phyloP scores from a whole-genome alignment of 2,888 invertebrate genomes.

The Biston betularia region DNA sequence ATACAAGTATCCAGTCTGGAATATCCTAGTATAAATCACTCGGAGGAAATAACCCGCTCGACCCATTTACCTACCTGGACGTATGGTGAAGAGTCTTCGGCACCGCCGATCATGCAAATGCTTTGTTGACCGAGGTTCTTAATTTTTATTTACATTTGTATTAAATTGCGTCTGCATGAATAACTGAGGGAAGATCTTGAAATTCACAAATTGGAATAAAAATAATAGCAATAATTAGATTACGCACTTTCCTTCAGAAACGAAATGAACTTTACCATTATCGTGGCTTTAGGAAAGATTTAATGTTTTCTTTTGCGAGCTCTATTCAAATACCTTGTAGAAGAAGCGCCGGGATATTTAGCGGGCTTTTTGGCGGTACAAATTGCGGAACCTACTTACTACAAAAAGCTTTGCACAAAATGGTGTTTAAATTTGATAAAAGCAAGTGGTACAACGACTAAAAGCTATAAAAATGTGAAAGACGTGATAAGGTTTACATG shows the following conservation, averaged over 20 bases:
- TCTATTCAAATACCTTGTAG: slow-evolving; percentile 23
- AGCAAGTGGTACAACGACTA: slow-evolving; percentile 42
- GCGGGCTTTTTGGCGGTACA: slow-evolving; percentile 27
- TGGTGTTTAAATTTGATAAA: slow-evolving; percentile 44
- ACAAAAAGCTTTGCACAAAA: slow-evolving; percentile 42
- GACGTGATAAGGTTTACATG: slow-evolving; percentile 49
- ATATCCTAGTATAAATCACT: slow-evolving; percentile 78
- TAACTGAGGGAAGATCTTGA: too few species aligned
- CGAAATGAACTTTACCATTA: slow-evolving; percentile 21
- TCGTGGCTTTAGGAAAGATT: slow-evolving; percentile 20
- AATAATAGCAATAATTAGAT: too few species aligned
- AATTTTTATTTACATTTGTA: slow-evolving; percentile 32
- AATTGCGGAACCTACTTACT: slow-evolving; percentile 39
- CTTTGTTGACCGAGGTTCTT: slow-evolving; percentile 52
- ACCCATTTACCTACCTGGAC: slow-evolving; percentile 72
- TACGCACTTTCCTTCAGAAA: slow-evolving; percentile 4
- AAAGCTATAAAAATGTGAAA: slow-evolving; percentile 48
- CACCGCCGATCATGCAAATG: slow-evolving; percentile 61
- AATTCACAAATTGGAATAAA: too few species aligned
- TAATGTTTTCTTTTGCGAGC: slow-evolving; percentile 25
- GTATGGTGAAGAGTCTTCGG: slow-evolving; percentile 61
- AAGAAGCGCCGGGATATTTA: slow-evolving; percentile 28
- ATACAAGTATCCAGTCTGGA: slow-evolving; percentile 69
- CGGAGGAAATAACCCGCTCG: slow-evolving; percentile 67
- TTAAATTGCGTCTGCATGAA: neutral